Evolutionary conservation across 2,113 vertebrate species (phyloP).

Genomic region (Engystomops pustulosus): DNA sequence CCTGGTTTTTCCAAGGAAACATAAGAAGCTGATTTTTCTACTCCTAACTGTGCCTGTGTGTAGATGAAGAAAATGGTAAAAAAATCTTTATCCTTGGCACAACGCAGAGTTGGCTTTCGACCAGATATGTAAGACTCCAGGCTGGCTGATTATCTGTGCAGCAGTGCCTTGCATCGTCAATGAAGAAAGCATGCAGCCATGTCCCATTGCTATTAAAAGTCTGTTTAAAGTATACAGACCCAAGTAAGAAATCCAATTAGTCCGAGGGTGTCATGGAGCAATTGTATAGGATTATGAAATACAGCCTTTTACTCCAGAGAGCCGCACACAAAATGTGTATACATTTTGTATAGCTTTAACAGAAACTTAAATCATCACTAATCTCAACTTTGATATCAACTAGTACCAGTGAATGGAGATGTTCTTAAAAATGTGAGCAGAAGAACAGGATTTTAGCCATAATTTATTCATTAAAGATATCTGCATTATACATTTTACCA

Average conservation of each 20-base stretch:
- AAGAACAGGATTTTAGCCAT: too few species aligned
- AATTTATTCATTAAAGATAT: too few species aligned
- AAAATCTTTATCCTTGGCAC: slow-evolving; percentile 6
- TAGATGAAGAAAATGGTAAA: not conserved
- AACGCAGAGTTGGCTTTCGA: not conserved
- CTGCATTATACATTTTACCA: too few species aligned
- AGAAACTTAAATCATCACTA: too few species aligned
- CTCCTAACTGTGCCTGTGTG: not conserved
- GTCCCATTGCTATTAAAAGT: not conserved
- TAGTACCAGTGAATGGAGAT: too few species aligned
- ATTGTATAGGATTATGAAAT: not conserved
- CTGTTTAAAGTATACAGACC: not conserved
- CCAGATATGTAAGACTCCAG: slow-evolving; percentile 30
- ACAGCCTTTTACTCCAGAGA: too few species aligned
- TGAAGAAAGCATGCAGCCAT: not conserved
- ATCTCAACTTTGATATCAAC: too few species aligned
- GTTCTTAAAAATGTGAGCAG: too few species aligned
- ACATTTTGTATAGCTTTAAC: too few species aligned
- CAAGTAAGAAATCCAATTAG: not conserved
- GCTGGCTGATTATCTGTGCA: slow-evolving; percentile 19
- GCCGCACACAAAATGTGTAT: too few species aligned
- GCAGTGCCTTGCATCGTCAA: not conserved
- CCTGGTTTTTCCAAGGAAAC: not conserved
- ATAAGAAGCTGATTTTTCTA: not conserved
- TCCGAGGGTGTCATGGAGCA: not conserved